Base-by-base conservation (phyloP, 2,797 vertebrate species). In the Rhyacichthys aspro region DNA sequence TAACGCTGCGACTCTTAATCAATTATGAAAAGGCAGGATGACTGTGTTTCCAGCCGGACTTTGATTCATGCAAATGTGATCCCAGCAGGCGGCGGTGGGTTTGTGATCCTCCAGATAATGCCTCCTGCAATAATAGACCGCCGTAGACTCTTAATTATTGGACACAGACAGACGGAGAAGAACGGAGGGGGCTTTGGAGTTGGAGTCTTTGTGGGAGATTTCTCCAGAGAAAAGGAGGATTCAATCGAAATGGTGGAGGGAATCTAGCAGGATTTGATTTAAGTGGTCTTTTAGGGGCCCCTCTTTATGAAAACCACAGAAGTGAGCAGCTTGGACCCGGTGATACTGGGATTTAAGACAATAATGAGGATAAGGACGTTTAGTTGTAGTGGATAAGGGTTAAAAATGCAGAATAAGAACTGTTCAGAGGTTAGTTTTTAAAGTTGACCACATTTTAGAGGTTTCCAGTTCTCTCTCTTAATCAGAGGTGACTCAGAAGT, bases 131-230 rank as follows among this genome's bases (percentile, higher is more conserved):
- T 56, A 43, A 50, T 39, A 50, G 42, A 65, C 41, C 59, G 72
- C 67, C 57, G 71, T 55, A 67, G 37, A 41, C 42, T 72, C 46
- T 63, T 67, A 77, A 69, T 80, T 76, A 67, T 62, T 60, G 57
- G 16, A 53, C 7, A 23, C 55, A 66, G 52, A 76, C 47, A 28
- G 23, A 28, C 23, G 23, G 3, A 72, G 38, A 67, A 70, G 42
- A 72, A 43, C 34, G 43, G 16, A 76, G 9, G 42, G 11, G 42
- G 11, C 63, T 77, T 79, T 75, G 60, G 68, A 70, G 63, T 46
- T 65, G 61, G 78, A 76, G 66, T 70, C 45, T 56, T 63, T 53
- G 63, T 60, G 11, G 43, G 17, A 55, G 17, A 68, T 71, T 74
- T 76, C 65, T 70, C 64, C 39, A 43, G 56, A 49, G 63, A 79